phyloP scores from a whole-genome alignment of 2,113 vertebrate genomes.

The Trachemys scripta region DNA sequence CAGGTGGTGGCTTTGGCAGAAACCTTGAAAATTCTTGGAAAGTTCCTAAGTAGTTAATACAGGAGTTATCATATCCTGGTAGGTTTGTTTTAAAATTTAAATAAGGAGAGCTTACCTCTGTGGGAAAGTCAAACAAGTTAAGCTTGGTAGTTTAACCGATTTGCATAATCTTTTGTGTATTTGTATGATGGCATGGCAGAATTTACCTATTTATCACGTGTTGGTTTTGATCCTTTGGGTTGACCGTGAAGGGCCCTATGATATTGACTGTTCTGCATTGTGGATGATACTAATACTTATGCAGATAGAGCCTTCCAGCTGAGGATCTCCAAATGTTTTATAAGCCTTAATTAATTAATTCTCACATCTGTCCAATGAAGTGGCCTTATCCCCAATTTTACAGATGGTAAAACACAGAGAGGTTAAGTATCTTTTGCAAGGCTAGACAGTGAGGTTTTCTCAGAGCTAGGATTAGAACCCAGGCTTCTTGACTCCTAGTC shows the following conservation, averaged over 20 bases:
- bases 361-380: conserved; percentile 14
- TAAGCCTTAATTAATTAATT: conserved; percentile 44
- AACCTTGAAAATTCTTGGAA: neutral
- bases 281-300: neutral
- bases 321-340: conserved; percentile 24
- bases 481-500: neutral
- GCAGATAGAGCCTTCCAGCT: neutral
- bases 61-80: neutral
- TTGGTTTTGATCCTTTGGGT: neutral
- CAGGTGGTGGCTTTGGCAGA: neutral
- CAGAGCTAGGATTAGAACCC: conserved; percentile 28
- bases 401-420: neutral
- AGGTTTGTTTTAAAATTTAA: neutral
- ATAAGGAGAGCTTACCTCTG: neutral
- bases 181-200: neutral
- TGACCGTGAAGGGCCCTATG: neutral
- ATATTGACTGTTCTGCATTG: neutral
- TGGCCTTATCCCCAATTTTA: conserved; percentile 25
- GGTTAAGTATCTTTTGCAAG: neutral
- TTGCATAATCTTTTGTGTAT: neutral
- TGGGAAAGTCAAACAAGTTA: neutral
- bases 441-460: neutral
- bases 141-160: conserved; percentile 7
- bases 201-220: neutral
- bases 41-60: neutral